These are phyloP conservation scores for Sminthurinus aureus DNA, from an alignment of 2,888 invertebrate species.

Conservation along the genomic window DNA sequence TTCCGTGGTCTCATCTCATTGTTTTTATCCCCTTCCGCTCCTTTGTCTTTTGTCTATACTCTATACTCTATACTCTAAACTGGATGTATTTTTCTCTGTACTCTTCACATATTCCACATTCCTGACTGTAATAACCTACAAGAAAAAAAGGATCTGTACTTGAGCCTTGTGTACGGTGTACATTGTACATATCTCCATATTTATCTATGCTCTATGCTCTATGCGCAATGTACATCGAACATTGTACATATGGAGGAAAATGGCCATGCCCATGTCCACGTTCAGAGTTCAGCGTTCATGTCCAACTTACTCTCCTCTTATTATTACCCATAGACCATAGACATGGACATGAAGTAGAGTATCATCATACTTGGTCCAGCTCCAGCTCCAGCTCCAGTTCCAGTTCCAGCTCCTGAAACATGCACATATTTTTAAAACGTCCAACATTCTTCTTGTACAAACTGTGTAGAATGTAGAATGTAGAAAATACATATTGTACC, in stretches of 20 bases:
- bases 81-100: background rate
- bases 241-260: too few relatives aligned
- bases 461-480: background rate
- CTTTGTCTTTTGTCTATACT: background rate
- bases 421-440: background rate
- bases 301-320: too few relatives aligned
- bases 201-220: background rate
- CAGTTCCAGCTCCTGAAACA: background rate
- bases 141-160: background rate
- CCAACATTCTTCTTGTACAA: background rate
- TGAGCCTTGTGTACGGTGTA: too few relatives aligned
- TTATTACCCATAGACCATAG: too few relatives aligned
- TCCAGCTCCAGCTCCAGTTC: too few relatives aligned
- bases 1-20: slow-evolving; percentile 10
- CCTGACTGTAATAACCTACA: background rate
- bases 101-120: slow-evolving; percentile 22
- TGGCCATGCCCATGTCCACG: too few relatives aligned
- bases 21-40: slow-evolving; percentile 5
- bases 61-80: background rate
- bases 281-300: too few relatives aligned
- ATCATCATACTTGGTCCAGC: too few relatives aligned
- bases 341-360: too few relatives aligned
- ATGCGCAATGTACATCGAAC: too few relatives aligned
- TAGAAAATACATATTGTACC: background rate
- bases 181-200: background rate